Evolutionary conservation across 2,888 invertebrate genomes (phyloP).

Genomic region (Sepioteuthis lessoniana): DNA sequence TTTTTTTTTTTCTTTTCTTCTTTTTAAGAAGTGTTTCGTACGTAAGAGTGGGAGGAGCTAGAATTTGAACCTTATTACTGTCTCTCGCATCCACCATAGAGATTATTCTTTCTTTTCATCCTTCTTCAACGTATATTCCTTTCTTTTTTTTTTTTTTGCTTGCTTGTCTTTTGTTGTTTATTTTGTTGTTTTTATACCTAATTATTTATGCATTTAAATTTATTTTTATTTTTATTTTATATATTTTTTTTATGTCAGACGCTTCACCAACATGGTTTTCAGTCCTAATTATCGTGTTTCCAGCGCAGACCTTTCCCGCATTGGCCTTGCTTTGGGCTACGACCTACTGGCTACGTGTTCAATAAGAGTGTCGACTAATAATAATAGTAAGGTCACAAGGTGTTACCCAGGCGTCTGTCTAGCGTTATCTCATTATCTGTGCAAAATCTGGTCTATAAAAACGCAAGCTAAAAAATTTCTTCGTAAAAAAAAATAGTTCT

Average conservation of each 20-base stretch:
- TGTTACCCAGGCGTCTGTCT: slow-evolving; percentile 21
- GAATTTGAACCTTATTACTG: not conserved
- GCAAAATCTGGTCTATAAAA: not conserved
- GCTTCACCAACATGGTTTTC: not conserved
- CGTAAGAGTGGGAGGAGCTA: not conserved
- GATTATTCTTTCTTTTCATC: not conserved
- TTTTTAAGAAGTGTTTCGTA: not conserved
- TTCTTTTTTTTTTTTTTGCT: not conserved
- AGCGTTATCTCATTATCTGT: not conserved
- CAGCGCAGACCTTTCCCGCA: not conserved
- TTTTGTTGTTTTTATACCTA: not conserved
- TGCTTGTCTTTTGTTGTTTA: not conserved
- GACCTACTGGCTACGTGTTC: not conserved
- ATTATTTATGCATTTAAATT: slow-evolving; percentile 9
- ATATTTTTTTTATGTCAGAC: not conserved
- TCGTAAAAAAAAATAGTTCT: no score
- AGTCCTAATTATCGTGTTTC: not conserved
- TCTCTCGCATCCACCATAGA: not conserved
- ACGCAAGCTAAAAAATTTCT: not conserved
- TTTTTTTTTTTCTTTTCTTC: no score
- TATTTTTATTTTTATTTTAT: not conserved
- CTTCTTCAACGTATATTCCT: not conserved
- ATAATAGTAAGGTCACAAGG: slow-evolving; percentile 10
- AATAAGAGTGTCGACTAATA: not conserved
- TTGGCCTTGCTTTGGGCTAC: not conserved